A percentile compares a stretch with the other conserved stretches of the same genome.
phyloP scores from a whole-genome alignment of 37 sponge, comb jelly and placozoan species.

The Tethya wilhelma region DNA sequence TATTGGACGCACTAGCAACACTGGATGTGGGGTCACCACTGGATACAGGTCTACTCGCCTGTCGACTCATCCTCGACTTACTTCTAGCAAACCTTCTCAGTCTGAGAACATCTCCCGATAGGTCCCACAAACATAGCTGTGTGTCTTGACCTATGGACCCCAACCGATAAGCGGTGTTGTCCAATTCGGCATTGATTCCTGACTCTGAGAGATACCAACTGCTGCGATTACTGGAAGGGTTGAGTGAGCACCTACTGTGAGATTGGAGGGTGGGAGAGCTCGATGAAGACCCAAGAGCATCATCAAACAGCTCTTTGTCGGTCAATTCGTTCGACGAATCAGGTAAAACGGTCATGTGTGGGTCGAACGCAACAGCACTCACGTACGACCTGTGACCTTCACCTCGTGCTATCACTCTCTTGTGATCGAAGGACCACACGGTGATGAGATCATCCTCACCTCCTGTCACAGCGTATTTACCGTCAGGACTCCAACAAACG shows the following conservation, averaged over 20 bases:
- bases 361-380: slow-evolving; percentile 91
- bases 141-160: slow-evolving; percentile 96
- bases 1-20: too few relatives aligned
- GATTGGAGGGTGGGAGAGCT: slow-evolving; percentile 1
- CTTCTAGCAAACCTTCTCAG: slow-evolving; percentile 32
- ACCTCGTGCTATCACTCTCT: slow-evolving; percentile 77
- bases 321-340: not conserved
- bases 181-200: not conserved
- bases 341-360: slow-evolving; percentile 50
- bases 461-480: slow-evolving; percentile 89
- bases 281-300: not conserved
- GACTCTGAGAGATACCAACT: slow-evolving; percentile 17
- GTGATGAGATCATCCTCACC: slow-evolving; percentile 96
- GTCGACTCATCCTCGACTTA: slow-evolving; percentile 21
- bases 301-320: not conserved
- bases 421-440: slow-evolving; percentile 86
- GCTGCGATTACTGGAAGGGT: too few relatives aligned
- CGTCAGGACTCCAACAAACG: slow-evolving; percentile 98
- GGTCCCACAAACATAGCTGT: slow-evolving; percentile 90
- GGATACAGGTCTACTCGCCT: slow-evolving; percentile 17
- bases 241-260: slow-evolving; percentile 1
- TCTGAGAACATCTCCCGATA: slow-evolving; percentile 75
- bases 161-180: slow-evolving; percentile 67
- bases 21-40: not conserved
- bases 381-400: slow-evolving; percentile 96